Base-by-base conservation (phyloP, 2,888 invertebrate genomes). In the Euphydryas editha region DNA sequence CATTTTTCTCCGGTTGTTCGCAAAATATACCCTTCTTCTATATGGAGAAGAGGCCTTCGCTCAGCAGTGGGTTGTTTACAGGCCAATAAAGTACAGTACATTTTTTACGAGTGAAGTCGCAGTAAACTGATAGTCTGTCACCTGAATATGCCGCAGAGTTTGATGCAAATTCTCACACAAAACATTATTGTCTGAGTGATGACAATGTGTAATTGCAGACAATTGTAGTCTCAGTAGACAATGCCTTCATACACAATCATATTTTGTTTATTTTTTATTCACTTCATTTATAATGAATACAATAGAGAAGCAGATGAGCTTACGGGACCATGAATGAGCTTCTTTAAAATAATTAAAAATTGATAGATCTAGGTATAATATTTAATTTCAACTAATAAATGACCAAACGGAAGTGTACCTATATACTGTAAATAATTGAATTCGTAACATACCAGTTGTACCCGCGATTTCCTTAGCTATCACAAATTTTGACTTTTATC, bases 111-210 rank as follows among this genome's bases (percentile, higher is more conserved):
- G n/a, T n/a, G 3, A n/a, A 44, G n/a, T n/a, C 42, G n/a, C 6
- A 6, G n/a, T 3, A 15, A 15, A 44, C n/a, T 6, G 6, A 15
- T 44, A 44, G n/a, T n/a, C n/a, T n/a, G 6, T n/a, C 42, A 44
- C 15, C 13, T 39, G 7, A 44, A 44, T 44, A 21, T 44, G 24
- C 36, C 24, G 36, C 13, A 15, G 15, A 10, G 7, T 37, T 3
- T 37, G 20, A 47, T 47, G 20, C n/a, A 20, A 39, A 37, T n/a
- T 39, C n/a, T 54, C 30, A 36, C 17, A 54, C 54, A 54, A 54
- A 54, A 36, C 36, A n/a, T 54, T 30, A 54, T 54, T 54, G 36
- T 54, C 17, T 54, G 30, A 17, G 17, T 30, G 24, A 54, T 36
- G 30, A 54, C 17, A 54, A 54, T 36, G 18, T 36, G 13, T 54